These are phyloP conservation scores for Astropecten irregularis DNA, from an alignment of 53 echinoderm and acorn worm genomes.

Conservation along the genomic window DNA sequence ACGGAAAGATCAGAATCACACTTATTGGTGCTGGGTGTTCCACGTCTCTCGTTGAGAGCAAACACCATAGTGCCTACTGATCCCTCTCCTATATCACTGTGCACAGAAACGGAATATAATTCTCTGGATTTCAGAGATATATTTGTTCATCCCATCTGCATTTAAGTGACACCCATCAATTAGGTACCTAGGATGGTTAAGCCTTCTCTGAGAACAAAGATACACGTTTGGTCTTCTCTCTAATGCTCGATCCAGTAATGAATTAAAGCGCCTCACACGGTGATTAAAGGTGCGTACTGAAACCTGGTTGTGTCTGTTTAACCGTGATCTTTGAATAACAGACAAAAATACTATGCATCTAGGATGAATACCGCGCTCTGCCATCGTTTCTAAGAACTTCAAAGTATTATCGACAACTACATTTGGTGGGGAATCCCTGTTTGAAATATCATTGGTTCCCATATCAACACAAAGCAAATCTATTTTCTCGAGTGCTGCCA, in stretches of 20 bases:
- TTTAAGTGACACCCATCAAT: neutral
- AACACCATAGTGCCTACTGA: neutral
- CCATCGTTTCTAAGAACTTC: neutral
- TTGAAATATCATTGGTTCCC: slow-evolving; percentile 8
- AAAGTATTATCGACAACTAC: neutral
- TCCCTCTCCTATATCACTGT: neutral
- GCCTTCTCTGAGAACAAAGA: neutral
- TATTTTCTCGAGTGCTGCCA: neutral
- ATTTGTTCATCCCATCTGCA: slow-evolving; percentile 6
- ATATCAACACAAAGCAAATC: slow-evolving; percentile 1
- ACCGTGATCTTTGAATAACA: neutral
- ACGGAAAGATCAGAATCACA: too few species aligned
- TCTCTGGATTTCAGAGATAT: neutral
- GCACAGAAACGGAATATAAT: neutral
- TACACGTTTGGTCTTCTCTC: neutral
- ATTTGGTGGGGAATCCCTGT: neutral
- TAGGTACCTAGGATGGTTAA: neutral
- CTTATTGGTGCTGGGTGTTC: too few species aligned
- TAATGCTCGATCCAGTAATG: neutral
- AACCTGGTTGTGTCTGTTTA: neutral
- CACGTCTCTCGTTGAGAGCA: too few species aligned
- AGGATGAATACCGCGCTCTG: neutral
- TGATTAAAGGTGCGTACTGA: neutral
- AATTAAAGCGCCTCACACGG: neutral
- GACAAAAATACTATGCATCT: neutral